Conservation (phyloP, 2,113 vertebrate genomes). For the Crotalus viridis region DNA sequence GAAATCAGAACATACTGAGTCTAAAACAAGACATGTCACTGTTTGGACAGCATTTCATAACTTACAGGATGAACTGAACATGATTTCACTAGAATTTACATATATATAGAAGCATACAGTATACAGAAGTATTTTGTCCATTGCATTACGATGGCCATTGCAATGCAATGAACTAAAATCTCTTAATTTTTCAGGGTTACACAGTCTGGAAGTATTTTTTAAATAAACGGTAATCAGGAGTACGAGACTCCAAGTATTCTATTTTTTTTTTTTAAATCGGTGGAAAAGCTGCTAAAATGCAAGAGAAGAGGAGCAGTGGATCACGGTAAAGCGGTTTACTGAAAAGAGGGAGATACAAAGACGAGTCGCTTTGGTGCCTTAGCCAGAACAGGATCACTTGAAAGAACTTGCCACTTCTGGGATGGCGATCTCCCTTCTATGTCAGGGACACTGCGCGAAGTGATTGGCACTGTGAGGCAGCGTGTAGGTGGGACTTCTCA, state of each 20-base stretch:
- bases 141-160: neutral
- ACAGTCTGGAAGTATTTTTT: neutral
- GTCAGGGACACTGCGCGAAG: neutral
- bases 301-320: neutral
- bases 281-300: neutral
- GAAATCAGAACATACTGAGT: neutral
- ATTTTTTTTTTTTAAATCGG: neutral
- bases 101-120: neutral
- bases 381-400: neutral
- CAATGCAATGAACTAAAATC: neutral
- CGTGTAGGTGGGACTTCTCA: neutral
- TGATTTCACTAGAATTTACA: neutral
- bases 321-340: neutral
- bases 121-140: neutral
- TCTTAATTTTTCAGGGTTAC: neutral
- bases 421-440: neutral
- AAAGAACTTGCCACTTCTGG: neutral
- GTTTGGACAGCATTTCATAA: neutral
- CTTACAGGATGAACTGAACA: neutral
- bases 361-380: neutral
- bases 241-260: neutral
- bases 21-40: neutral
- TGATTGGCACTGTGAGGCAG: neutral
- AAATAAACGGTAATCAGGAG: neutral
- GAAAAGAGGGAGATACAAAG: neutral